Evolutionary conservation across 2,888 invertebrate genomes (phyloP), one percentile per base, ranked within the genome.

Genomic region (Microctonus brassicae): DNA sequence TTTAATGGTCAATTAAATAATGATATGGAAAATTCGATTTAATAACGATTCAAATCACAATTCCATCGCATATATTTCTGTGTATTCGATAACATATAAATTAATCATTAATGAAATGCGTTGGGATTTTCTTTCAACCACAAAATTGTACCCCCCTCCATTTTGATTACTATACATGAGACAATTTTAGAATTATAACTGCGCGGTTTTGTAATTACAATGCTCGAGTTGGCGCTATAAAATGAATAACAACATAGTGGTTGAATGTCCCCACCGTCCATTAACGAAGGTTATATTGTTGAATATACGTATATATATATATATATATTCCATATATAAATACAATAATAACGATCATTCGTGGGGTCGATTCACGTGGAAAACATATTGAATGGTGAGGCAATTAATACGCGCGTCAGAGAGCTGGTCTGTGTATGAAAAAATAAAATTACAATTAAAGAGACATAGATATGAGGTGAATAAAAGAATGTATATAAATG

Each of bases 111-210:
- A 34, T 17, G 13, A 22, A 22, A 10, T 34, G 29, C n/a, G 34
- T 34, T 17, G 34, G 1, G 55, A 55, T 55, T 24, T 55, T 55
- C 26, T 55, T 22, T 55, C 26, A 26, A 55, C 55, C 55, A 55
- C 55, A 26, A 26, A 55, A 67, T 47, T 17, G 26, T 29, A 67
- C 34, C 33, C 29, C 39, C 34, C 33, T 20, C 39, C 29, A 57
- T 9, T 67, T 58, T 11, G 34, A 55, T 55, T 13, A 55, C 55
- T n/a, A 55, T 65, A 24, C 36, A 39, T 33, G 24, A 47, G 7
- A n/a, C 47, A 61, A 47, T 68, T 29, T 34, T 7, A 29, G 58
- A 26, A 58, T 58, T n/a, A 58, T 58, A 58, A 58, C 58, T 58
- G 33, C 9, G 29, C 34, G 58, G 58, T 58, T 34, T 58, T 17